Conservation (phyloP, 2,113 vertebrate genomes). For the Phyllostomus hastatus region DNA sequence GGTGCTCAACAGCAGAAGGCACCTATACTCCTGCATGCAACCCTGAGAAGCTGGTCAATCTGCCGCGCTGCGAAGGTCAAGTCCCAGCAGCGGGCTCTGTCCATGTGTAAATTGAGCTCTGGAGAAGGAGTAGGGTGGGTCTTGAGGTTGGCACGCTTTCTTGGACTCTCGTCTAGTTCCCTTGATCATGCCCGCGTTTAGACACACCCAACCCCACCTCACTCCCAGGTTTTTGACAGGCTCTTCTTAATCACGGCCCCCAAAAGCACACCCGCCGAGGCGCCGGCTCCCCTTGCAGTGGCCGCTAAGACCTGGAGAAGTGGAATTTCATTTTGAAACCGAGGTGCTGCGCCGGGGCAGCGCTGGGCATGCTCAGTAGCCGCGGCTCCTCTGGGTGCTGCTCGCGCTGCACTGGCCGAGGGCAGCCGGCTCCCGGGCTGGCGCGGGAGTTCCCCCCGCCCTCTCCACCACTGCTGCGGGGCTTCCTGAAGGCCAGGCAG, state of each 20-base stretch:
- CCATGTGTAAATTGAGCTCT: neutral
- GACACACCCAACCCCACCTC: neutral
- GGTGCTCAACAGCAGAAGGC: neutral
- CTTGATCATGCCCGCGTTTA: neutral
- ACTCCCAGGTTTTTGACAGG: neutral
- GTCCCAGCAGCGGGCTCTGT: neutral
- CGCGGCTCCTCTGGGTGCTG: neutral
- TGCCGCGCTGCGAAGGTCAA: neutral
- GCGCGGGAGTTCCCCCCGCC: neutral
- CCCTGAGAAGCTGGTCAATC: neutral
- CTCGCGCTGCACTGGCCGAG: neutral
- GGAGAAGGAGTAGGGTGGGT: neutral
- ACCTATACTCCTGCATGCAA: neutral
- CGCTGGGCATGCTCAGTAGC: slow-evolving; percentile 75
- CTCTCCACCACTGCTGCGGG: neutral
- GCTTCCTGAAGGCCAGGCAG: slow-evolving; percentile 32
- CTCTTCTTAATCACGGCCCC: accelerated
- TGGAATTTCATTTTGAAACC: slow-evolving; percentile 55
- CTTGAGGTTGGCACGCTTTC: neutral
- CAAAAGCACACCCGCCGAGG: neutral
- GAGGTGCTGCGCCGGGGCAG: neutral
- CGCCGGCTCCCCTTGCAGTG: neutral
- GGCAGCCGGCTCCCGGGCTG: neutral
- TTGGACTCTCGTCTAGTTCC: neutral
- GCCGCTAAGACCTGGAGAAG: slow-evolving; percentile 61